Evolutionary conservation across 2,797 vertebrate species (phyloP), one percentile per base, ranked within the genome.

Genomic region (Sebastiscus albofasciatus): DNA sequence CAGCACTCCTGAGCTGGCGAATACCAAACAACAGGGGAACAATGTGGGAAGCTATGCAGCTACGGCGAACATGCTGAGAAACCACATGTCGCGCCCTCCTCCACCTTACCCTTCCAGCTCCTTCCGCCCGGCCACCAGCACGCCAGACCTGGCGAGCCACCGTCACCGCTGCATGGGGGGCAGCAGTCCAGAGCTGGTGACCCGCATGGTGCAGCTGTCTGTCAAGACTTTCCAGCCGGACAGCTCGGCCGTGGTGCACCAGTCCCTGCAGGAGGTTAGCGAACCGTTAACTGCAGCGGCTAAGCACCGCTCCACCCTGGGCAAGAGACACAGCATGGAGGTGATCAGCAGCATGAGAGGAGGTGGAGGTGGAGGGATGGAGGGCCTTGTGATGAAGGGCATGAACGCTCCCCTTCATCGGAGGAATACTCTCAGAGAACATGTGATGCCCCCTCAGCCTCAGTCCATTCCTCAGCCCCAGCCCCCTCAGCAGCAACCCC

Each of bases 151-250:
- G 14, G 98, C 97, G 52, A 98, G 98, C 91, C 98, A 99, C 89
- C 97, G 97, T 26, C 98, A 98, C 87, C 97, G 94, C 79, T 96
- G 97, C 0, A 97, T 97, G 24, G 97, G 97, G 0, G 97, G 97
- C 83, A 99, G 98, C 92, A 99, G 97, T 77, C 98, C 98, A 0
- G 98, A 99, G 90, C 80, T 99, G 90, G 97, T 99, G 4, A 97
- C 97, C 1, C 97, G 98, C 20, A 99, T 98, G 90, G 98, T 99
- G n/a, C 98, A 98, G 93, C 96, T 99, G 52, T 97, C 97, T 0
- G 98, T 99, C 29, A 98, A 99, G 93, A 99, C 98, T 18, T 99
- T 99, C 93, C 98, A 99, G 81, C 98, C 98, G 2, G 98, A 99
- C 95, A 99, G 98, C 94, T 96, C 96, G 0, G 96, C 98, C 0